phyloP scores from a whole-genome alignment of 1,140 invertebrate genomes.

The Ridgeia piscesae region DNA sequence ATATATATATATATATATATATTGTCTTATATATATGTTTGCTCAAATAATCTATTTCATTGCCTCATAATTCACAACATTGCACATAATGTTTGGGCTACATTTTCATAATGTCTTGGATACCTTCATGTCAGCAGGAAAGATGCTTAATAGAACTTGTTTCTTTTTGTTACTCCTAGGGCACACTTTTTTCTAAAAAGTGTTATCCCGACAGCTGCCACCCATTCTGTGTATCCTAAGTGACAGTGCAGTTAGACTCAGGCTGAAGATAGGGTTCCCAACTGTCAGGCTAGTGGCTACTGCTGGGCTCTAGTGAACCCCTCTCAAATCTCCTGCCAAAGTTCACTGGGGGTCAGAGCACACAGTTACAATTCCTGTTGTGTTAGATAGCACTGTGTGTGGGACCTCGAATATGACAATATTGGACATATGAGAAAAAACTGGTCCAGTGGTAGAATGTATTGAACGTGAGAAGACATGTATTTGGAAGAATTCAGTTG shows the following conservation, averaged over 20 bases:
- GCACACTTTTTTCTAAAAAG: background rate
- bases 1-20: conserved; percentile 9
- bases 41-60: background rate
- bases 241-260: background rate
- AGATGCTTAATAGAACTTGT: background rate
- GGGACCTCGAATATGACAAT: too few relatives aligned
- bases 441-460: too few relatives aligned
- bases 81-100: background rate
- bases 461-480: too few relatives aligned
- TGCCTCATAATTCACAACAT: background rate
- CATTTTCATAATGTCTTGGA: background rate
- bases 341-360: background rate
- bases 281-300: too few relatives aligned
- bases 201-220: background rate
- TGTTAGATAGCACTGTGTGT: too few relatives aligned
- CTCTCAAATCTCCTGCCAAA: background rate
- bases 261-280: too few relatives aligned
- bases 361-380: too few relatives aligned
- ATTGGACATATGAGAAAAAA: too few relatives aligned
- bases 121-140: background rate
- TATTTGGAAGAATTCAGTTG: too few relatives aligned
- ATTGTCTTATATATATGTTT: too few relatives aligned
- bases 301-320: too few relatives aligned
- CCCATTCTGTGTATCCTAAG: background rate
- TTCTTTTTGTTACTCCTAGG: background rate